Evolutionary conservation across 2,113 vertebrate species (phyloP), one percentile per base, ranked within the genome.

Genomic region (Agelaius phoeniceus): DNA sequence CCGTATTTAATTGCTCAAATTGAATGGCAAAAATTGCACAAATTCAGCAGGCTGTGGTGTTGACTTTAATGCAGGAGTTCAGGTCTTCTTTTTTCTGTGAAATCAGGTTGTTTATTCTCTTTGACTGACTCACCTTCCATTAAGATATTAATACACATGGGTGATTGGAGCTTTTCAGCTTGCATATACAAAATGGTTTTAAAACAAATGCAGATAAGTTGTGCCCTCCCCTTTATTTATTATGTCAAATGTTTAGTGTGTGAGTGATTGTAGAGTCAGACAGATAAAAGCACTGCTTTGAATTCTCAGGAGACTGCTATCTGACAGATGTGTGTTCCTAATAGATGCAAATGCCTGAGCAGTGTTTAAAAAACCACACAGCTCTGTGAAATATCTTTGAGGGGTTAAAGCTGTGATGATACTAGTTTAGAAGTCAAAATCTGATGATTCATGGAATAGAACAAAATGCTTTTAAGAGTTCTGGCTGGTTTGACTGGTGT

Each of bases 401-500:
- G 91, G 90, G 62, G 86, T 84, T 84, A 91, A 94, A 89, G 62
- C 80, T 86, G 54, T 82, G 95, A 91, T 84, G 84, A 52, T 77
- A 84, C 10, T 84, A 92, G 75, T 87, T 88, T 94, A 80, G 92
- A 95, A 87, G 79, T 95, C 88, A 95, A 95, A 93, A 77, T 89
- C 62, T 84, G 76, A 92, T 94, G 94, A 95, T 95, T 95, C 94
- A 89, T 33, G 78, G 59, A 88, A 63, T 35, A 55, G 78, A 90
- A 88, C 94, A 95, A 95, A 96, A 94, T 31, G 68, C 91, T 92
- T 84, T 84, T 87, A 90, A 84, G 77, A 87, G 46, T 67, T 87
- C 54, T 88, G 26, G 51, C 54, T 75, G 49, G 51, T 87, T 94
- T 93, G 90, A 86, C 58, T 90, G 63, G 63, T 89, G 90, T 96